Conservation (phyloP, 2,797 vertebrate genomes). For the Lacerta agilis region DNA sequence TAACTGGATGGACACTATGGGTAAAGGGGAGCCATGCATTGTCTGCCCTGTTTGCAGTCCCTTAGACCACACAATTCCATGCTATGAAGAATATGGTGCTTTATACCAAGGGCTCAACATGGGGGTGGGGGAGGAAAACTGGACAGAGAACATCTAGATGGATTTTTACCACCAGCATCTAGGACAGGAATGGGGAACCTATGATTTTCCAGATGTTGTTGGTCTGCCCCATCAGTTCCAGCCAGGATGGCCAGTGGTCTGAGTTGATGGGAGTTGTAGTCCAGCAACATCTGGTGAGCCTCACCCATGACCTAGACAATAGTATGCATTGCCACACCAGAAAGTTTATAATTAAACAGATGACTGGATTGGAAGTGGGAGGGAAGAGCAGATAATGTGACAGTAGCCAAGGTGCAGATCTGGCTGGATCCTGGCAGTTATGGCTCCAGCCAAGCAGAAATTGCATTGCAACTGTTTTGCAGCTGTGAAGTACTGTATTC, state of each 20-base stretch:
- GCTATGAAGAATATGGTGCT: background rate
- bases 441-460: constrained; percentile 7
- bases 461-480: constrained; percentile 33
- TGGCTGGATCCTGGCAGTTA: background rate
- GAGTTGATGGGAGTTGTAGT: background rate
- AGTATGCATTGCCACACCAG: constrained; percentile 10
- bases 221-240: background rate
- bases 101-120: background rate
- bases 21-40: background rate
- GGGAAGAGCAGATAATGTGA: background rate
- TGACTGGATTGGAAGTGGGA: background rate
- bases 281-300: background rate
- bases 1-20: background rate
- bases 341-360: constrained; percentile 36
- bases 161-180: background rate
- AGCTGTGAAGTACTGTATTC: constrained; percentile 28
- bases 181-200: background rate
- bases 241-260: background rate
- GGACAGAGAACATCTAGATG: background rate
- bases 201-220: background rate
- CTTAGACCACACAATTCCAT: background rate
- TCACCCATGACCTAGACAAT: background rate
- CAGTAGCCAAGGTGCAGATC: constrained; percentile 15
- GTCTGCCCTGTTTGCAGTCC: background rate
- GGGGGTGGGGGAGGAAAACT: background rate